Base-by-base conservation (phyloP, 2,113 vertebrate species). In the Desmodus rotundus region DNA sequence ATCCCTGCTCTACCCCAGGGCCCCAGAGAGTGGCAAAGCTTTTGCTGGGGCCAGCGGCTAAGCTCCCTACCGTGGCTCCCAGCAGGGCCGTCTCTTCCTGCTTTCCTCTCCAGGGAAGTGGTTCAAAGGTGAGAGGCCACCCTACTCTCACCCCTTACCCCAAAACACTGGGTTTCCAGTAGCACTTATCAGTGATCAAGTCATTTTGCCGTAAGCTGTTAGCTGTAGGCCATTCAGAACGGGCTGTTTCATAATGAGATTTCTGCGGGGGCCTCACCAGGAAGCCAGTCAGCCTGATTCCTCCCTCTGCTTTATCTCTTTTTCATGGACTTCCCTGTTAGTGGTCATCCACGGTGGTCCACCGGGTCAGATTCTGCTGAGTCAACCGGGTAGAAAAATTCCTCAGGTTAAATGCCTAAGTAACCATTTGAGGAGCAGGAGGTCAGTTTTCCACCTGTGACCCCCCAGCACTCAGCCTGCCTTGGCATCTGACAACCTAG, bases 361-460 rank as follows among this genome's bases (percentile, higher is more conserved):
- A 43, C 43, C 74, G 81, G 89, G 47, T 80, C 82, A 73, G 84
- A 63, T 68, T 95, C 90, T 92, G 38, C 45, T 70, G 87, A 91
- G 22, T 67, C 81, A 90, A n/a, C 28, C 38, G 56, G 38, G 80
- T 24, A 67, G 65, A 50, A 67, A 80, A 85, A n/a, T 31, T 16
- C 45, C 22, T 65, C 31, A 4, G 67, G 50, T 76, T 43, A 43
- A 20, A 43, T 93, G 72, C 22, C 70, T 26, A 47, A 38, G 31
- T 67, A 52, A 28, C 26, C 38, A 28, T 86, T 50, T 52, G 47
- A 16, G 4, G 11, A 26, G 31, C 26, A 6, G 15, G 47, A n/a
- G 31, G 4, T 13, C 15, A 15, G 20, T 54, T 81, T 87, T 91
- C 63, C 33, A 19, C 16, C 65, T 73, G 43, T 31, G 10, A 33